Conservation (phyloP, 2,888 invertebrate species). For the Charanyca ferruginea region DNA sequence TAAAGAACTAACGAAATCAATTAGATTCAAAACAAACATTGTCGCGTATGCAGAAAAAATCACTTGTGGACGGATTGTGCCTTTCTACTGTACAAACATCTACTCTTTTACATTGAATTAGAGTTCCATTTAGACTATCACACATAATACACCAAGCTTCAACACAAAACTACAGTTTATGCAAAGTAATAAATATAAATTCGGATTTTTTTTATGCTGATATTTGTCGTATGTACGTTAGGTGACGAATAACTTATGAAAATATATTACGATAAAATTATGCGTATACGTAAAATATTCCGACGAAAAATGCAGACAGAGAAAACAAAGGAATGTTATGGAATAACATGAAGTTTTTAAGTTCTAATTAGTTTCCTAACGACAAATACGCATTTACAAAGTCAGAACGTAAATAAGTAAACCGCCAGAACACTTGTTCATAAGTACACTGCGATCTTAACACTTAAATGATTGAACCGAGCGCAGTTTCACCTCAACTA, state of each 20-base stretch:
- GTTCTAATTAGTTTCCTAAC: constrained; percentile 13
- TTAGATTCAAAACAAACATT: constrained; percentile 28
- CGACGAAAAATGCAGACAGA: constrained; percentile 27
- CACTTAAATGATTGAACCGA: constrained; percentile 67
- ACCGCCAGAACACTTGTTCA: constrained; percentile 67
- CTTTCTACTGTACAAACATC: constrained; percentile 69
- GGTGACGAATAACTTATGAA: background rate
- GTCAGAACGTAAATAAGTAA: constrained; percentile 53
- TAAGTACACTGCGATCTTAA: constrained; percentile 76
- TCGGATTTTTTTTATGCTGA: constrained; percentile 62
- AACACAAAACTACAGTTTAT: constrained; percentile 52
- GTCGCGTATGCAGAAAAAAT: constrained; percentile 70
- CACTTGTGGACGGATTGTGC: constrained; percentile 84
- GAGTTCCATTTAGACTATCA: constrained; percentile 54
- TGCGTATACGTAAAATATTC: constrained; percentile 12
- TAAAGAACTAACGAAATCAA: constrained; percentile 20
- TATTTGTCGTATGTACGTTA: constrained; percentile 54
- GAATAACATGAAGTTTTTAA: constrained; percentile 8
- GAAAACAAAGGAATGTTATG: constrained; percentile 14
- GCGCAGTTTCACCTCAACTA: constrained; percentile 74
- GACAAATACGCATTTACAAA: constrained; percentile 60
- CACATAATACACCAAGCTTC: constrained; percentile 55
- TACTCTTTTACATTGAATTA: constrained; percentile 59
- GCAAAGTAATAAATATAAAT: constrained; percentile 66
- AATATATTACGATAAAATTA: too few species aligned